phyloP scores from a whole-genome alignment of 2,797 vertebrate species.

The Tolypeutes matacus region DNA sequence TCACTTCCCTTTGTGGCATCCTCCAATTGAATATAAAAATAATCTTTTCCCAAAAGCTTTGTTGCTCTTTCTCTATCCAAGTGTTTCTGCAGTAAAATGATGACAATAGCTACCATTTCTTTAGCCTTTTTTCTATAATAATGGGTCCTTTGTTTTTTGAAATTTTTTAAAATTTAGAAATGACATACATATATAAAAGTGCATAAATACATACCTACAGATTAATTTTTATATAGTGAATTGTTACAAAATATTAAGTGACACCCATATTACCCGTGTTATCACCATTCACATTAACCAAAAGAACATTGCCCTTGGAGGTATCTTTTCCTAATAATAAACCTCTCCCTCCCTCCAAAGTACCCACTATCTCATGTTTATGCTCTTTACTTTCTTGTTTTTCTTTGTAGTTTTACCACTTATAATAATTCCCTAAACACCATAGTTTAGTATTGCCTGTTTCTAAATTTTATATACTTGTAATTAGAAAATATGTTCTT shows the following conservation, averaged over 20 bases:
- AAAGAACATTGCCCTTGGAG: not conserved
- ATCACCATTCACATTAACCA: not conserved
- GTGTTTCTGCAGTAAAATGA: not conserved
- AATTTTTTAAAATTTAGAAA: not conserved
- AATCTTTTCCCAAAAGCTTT: not conserved
- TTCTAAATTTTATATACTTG: not conserved
- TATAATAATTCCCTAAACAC: not conserved
- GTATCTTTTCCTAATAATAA: not conserved
- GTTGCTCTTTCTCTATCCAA: not conserved
- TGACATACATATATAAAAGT: not conserved
- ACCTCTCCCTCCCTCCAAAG: not conserved
- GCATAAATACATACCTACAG: not conserved
- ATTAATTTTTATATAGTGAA: not conserved
- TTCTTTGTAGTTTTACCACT: not conserved
- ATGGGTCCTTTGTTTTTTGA: not conserved
- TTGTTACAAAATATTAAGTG: not conserved
- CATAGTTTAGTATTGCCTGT: not conserved
- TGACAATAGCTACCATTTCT: not conserved
- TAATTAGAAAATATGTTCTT: not conserved
- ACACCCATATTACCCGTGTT: not conserved
- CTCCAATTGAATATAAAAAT: not conserved
- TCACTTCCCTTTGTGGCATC: rapidly evolving
- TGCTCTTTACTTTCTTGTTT: not conserved
- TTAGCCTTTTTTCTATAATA: not conserved
- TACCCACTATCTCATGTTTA: not conserved